A percentile compares a stretch with the other conserved stretches of the same genome.
phyloP scores from a whole-genome alignment of 1,140 invertebrate species.

The Physella acuta region DNA sequence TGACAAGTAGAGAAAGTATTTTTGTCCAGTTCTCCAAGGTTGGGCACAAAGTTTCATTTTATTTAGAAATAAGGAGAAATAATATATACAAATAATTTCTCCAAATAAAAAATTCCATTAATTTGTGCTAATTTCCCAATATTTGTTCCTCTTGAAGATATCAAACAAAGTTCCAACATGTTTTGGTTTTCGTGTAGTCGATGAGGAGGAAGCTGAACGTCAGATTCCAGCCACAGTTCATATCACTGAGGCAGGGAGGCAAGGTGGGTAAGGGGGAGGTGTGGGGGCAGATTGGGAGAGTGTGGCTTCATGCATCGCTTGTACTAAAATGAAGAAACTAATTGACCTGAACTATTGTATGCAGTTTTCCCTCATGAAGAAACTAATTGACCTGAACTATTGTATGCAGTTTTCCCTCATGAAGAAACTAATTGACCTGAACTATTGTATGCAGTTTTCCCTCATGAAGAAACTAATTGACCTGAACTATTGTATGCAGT shows the following conservation, averaged over 20 bases:
- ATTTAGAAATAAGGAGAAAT: neutral
- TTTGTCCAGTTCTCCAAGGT: neutral
- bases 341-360: too few relatives aligned
- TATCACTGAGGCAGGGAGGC: constrained; percentile 7
- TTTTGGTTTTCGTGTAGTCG: constrained; percentile 23
- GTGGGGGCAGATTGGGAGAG: too few relatives aligned
- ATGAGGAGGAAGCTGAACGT: constrained; percentile 6
- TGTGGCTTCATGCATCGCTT: too few relatives aligned
- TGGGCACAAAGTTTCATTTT: neutral
- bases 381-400: too few relatives aligned
- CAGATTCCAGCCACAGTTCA: constrained; percentile 19
- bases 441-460: too few relatives aligned
- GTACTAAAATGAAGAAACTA: too few relatives aligned
- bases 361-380: too few relatives aligned
- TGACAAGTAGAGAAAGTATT: neutral
- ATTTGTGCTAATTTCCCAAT: neutral
- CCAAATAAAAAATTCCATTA: neutral
- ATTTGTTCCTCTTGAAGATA: constrained; percentile 11
- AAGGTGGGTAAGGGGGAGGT: constrained; percentile 22
- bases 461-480: too few relatives aligned
- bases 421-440: too few relatives aligned
- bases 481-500: too few relatives aligned
- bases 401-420: too few relatives aligned
- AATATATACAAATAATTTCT: neutral
- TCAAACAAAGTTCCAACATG: constrained; percentile 14